Conservation (phyloP, 2,888 invertebrate genomes). For the Hypomecis punctinalis region DNA sequence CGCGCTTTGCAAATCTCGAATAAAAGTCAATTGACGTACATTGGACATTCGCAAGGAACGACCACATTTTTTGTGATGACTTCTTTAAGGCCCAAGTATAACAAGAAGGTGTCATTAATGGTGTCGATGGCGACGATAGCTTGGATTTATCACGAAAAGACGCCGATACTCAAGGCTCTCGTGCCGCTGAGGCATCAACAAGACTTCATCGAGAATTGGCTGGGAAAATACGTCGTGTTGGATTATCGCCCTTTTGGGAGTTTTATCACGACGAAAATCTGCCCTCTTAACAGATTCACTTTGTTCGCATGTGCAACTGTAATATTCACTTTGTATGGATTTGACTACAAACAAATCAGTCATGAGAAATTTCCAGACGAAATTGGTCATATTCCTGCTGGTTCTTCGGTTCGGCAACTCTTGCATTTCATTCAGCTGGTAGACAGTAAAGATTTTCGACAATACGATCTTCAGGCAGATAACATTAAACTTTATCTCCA, state of each 20-base stretch:
- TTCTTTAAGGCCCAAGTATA: constrained; percentile 84
- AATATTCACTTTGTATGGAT: constrained; percentile 45
- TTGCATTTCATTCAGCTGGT: constrained; percentile 53
- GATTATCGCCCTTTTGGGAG: constrained; percentile 18
- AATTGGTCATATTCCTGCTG: constrained; percentile 57
- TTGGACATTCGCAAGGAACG: constrained; percentile 91
- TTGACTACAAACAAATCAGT: constrained; percentile 47
- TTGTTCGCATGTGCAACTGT: constrained; percentile 39
- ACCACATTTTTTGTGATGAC: constrained; percentile 86
- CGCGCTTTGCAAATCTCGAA: constrained; percentile 83
- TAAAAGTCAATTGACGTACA: constrained; percentile 84
- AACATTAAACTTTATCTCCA: constrained; percentile 41
- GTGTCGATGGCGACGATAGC: constrained; percentile 87
- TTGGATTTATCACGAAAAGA: constrained; percentile 74
- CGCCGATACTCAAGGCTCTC: constrained; percentile 32
- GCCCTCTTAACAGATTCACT: constrained; percentile 6
- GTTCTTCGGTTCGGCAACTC: constrained; percentile 73
- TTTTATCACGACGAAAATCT: constrained; percentile 14
- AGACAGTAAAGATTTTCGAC: constrained; percentile 44
- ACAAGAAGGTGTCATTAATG: constrained; percentile 84
- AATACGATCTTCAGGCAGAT: constrained; percentile 42
- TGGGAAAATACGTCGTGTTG: constrained; percentile 23
- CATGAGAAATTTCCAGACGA: constrained; percentile 37
- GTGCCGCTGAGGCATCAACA: constrained; percentile 6
- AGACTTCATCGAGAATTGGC: background rate